Evolutionary conservation across 2,113 vertebrate genomes (phyloP).

Genomic region (Hemichromis elongatus): DNA sequence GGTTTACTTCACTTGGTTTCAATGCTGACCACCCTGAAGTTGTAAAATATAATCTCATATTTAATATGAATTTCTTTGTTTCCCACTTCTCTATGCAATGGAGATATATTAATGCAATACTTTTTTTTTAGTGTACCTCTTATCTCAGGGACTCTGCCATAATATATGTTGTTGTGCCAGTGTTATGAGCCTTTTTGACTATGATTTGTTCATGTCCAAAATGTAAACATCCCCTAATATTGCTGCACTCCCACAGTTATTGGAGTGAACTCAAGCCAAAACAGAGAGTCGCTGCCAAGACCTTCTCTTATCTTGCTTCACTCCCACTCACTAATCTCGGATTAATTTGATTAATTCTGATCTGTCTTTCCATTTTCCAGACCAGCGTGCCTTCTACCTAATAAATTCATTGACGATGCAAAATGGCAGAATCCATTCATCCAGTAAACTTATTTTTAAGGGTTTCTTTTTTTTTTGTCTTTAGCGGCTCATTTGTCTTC

Average conservation of each 20-base stretch:
- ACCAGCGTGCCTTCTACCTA: neutral
- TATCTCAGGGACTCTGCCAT: neutral
- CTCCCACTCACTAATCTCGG: neutral
- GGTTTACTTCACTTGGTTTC: neutral
- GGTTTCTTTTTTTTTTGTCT: neutral
- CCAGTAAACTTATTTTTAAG: neutral
- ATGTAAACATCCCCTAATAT: conserved; percentile 36
- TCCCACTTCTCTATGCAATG: neutral
- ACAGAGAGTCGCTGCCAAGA: conserved; percentile 26
- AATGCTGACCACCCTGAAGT: neutral
- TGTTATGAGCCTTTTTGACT: conserved; percentile 9
- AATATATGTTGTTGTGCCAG: conserved; percentile 11
- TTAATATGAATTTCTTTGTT: neutral
- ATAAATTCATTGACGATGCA: neutral
- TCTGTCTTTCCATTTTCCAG: neutral
- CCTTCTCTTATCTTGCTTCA: neutral
- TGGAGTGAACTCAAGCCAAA: conserved; percentile 21
- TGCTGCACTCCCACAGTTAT: conserved; percentile 22
- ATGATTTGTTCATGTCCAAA: conserved; percentile 40
- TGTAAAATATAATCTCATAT: neutral
- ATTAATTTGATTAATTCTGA: conserved; percentile 9
- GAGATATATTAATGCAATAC: conserved; percentile 14
- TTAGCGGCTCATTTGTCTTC: neutral
- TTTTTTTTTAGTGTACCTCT: conserved; percentile 3
- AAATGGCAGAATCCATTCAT: neutral